A percentile compares a stretch with the other conserved stretches of the same genome.
Evolutionary conservation across 2,113 vertebrate species (phyloP).

Genomic region (Enhydra lutris): DNA sequence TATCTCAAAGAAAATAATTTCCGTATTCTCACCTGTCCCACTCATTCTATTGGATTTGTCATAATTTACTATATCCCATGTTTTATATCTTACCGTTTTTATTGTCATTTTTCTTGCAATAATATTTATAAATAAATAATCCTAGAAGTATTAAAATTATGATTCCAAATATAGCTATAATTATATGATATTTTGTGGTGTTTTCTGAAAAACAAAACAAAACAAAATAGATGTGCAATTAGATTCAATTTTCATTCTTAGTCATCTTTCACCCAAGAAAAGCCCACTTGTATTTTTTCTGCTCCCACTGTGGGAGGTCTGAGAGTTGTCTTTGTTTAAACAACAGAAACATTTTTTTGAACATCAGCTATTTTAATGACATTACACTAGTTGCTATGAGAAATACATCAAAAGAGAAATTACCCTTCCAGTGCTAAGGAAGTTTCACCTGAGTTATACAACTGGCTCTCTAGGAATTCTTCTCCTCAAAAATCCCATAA

Average conservation of each 20-base stretch:
- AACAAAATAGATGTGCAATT: not conserved
- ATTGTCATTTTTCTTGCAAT: not conserved
- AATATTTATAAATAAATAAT: no score
- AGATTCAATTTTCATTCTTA: not conserved
- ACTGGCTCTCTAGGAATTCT: not conserved
- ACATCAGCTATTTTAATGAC: not conserved
- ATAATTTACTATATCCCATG: not conserved
- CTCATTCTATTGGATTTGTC: not conserved
- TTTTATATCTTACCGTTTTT: not conserved
- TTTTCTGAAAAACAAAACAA: conserved; percentile 11
- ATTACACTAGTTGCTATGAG: not conserved
- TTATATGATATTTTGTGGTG: not conserved
- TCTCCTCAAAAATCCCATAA: not conserved
- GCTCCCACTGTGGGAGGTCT: not conserved
- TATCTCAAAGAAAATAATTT: not conserved
- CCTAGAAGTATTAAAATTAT: not conserved
- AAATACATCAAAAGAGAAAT: not conserved
- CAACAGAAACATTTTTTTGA: not conserved
- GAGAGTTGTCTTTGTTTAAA: not conserved
- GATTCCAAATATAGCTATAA: not conserved
- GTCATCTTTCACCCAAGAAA: not conserved
- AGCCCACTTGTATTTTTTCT: not conserved
- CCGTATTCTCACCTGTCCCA: not conserved
- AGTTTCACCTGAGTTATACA: not conserved
- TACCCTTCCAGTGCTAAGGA: not conserved